These are phyloP conservation scores for Rhopilema esculentum DNA, from an alignment of 30 jellyfish, hydroid and myxozoan genomes.

Conservation along the genomic window DNA sequence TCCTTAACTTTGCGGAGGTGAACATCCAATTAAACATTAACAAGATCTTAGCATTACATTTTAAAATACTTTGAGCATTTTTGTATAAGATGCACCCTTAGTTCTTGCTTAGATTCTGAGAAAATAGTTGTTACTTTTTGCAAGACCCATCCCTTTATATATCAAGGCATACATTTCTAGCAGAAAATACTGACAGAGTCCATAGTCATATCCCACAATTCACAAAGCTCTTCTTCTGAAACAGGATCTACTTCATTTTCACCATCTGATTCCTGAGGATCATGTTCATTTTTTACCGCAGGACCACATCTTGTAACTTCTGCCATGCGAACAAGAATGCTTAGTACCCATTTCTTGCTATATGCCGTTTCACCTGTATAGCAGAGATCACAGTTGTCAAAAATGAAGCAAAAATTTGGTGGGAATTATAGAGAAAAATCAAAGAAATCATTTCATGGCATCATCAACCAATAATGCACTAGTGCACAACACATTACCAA, in stretches of 20 bases:
- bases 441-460: no score
- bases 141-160: not conserved
- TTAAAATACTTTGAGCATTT: no score
- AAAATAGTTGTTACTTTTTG: no score
- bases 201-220: conserved; percentile 90
- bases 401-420: not conserved
- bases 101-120: no score
- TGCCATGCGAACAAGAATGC: conserved; percentile 55
- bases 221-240: conserved; percentile 72
- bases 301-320: conserved; percentile 3
- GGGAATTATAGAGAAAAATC: not conserved
- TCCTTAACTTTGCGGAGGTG: no score
- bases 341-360: conserved; percentile 82
- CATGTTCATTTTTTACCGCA: not conserved
- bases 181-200: conserved; percentile 51
- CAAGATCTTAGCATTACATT: no score
- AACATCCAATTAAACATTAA: no score
- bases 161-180: no score
- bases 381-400: not conserved
- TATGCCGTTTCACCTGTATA: conserved; percentile 65
- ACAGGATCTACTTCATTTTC: conserved; percentile 29
- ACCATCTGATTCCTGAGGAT: not conserved
- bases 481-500: not conserved
- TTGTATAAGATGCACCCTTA: no score
- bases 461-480: not conserved